Evolutionary conservation across 2,113 vertebrate genomes (phyloP).

Genomic region (Hemichromis elongatus): DNA sequence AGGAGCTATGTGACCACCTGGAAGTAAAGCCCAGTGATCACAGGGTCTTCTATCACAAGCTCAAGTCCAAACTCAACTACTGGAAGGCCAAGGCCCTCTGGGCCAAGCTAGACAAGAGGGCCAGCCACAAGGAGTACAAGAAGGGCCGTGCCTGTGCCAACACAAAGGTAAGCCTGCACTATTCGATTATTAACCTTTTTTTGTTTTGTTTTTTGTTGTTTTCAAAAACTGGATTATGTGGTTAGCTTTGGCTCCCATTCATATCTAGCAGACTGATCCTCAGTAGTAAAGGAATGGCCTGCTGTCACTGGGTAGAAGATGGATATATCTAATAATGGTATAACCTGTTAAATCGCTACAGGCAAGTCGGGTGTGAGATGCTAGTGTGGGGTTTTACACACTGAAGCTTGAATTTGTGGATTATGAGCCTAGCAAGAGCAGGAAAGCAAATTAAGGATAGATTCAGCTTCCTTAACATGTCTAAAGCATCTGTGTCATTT

Average conservation of each 20-base stretch:
- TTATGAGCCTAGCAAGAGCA: background rate
- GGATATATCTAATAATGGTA: background rate
- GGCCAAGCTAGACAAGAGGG: slow-evolving; percentile 94
- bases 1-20: slow-evolving; percentile 91
- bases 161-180: slow-evolving; percentile 78
- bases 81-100: slow-evolving; percentile 99
- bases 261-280: background rate
- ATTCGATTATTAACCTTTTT: background rate
- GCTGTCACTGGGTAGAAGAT: background rate
- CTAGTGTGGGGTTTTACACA: background rate
- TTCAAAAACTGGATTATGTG: background rate
- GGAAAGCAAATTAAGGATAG: background rate
- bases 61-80: slow-evolving; percentile 97
- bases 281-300: background rate
- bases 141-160: slow-evolving; percentile 92
- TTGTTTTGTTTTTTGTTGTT: background rate
- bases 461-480: background rate
- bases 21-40: slow-evolving; percentile 89
- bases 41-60: slow-evolving; percentile 94
- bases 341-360: rapidly evolving
- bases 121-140: slow-evolving; percentile 94
- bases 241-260: background rate
- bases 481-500: rapidly evolving
- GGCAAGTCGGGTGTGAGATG: background rate
- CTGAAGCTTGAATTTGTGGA: background rate